Conservation (phyloP, 2,797 vertebrate genomes). For the Naso thynnoides region DNA sequence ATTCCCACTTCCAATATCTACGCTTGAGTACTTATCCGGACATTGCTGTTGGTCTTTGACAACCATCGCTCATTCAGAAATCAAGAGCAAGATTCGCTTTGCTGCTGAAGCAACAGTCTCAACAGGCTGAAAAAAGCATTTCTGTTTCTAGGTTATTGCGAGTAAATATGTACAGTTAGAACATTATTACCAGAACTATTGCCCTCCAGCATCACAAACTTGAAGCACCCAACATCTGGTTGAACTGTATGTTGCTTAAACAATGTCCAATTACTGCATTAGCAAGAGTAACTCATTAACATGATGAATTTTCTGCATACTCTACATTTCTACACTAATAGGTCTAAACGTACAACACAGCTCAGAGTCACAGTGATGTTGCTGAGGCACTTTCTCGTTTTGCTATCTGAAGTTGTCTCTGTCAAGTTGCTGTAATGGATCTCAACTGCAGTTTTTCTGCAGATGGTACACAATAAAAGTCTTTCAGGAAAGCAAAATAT, state of each 20-base stretch:
- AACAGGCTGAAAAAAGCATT: neutral
- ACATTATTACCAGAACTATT: slow-evolving; percentile 31
- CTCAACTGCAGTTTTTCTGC: neutral
- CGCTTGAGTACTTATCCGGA: neutral
- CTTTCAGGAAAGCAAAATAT: neutral
- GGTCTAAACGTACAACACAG: neutral
- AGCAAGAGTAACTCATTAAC: no score
- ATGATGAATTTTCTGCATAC: no score
- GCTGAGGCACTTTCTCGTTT: neutral
- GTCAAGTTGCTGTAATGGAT: neutral
- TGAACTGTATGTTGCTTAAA: slow-evolving; percentile 1
- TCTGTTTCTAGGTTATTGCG: neutral
- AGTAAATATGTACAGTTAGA: slow-evolving; percentile 27
- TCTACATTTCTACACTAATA: neutral
- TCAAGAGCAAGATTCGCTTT: neutral
- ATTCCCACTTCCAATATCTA: neutral
- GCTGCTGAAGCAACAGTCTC: neutral
- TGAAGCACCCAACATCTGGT: neutral
- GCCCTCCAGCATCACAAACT: neutral
- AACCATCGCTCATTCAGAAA: neutral
- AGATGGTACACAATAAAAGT: slow-evolving; percentile 8
- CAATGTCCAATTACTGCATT: slow-evolving; percentile 2
- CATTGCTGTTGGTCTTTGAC: neutral
- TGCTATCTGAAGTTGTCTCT: neutral
- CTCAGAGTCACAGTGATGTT: neutral